Conservation (phyloP, 2,888 invertebrate genomes). For the Melinopterus prodromus region DNA sequence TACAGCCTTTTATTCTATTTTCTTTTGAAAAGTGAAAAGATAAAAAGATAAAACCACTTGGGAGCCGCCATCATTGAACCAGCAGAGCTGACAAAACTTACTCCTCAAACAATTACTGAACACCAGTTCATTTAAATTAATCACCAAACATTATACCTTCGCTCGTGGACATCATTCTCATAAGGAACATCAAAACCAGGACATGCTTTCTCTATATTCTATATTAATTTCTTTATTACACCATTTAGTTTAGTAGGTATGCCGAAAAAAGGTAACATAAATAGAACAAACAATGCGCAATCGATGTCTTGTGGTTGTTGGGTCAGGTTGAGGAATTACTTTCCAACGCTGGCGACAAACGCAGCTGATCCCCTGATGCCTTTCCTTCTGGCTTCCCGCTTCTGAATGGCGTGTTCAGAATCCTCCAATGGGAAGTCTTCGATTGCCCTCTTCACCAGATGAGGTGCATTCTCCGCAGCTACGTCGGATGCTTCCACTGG, state of each 20-base stretch:
- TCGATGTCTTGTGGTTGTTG: background rate
- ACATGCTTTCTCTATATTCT: background rate
- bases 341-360: slow-evolving; percentile 16
- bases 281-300: background rate
- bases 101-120: no score
- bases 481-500: slow-evolving; percentile 8
- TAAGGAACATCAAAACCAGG: no score
- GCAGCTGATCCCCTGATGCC: slow-evolving; percentile 11
- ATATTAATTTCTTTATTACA: background rate
- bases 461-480: background rate
- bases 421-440: background rate
- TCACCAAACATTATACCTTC: no score
- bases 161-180: no score
- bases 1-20: no score
- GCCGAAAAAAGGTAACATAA: background rate
- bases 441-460: slow-evolving; percentile 12
- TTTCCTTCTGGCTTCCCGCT: slow-evolving; percentile 15
- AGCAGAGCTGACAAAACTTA: no score
- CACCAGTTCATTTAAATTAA: no score
- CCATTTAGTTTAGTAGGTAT: background rate
- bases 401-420: slow-evolving; percentile 12
- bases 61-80: no score
- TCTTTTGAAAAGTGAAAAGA: no score
- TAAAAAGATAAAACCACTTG: no score
- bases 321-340: slow-evolving; percentile 5